Conservation (phyloP, 2,888 invertebrate genomes). For the Marasmarcha lunaedactyla region DNA sequence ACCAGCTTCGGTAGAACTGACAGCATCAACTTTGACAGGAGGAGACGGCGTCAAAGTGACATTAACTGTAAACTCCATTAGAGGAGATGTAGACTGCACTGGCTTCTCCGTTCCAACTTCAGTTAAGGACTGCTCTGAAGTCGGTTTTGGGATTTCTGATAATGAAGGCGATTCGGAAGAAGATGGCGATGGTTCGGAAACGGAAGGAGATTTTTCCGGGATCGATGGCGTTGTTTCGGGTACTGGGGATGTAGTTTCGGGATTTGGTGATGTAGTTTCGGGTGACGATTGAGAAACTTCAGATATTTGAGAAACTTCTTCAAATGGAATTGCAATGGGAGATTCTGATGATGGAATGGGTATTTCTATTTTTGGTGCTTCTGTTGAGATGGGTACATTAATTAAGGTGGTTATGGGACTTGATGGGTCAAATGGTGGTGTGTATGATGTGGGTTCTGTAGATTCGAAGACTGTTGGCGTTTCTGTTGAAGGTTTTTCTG, state of each 20-base stretch:
- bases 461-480: too few species aligned
- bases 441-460: too few species aligned
- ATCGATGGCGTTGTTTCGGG: neutral
- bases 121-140: conserved; percentile 9
- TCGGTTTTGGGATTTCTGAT: neutral
- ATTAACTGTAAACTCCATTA: conserved; percentile 45
- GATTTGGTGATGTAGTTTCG: neutral
- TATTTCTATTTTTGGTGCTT: neutral
- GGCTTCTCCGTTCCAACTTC: conserved; percentile 12
- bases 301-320: too few species aligned
- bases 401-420: neutral
- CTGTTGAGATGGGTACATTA: neutral
- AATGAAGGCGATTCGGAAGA: neutral
- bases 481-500: conserved; percentile 1
- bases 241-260: neutral
- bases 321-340: too few species aligned
- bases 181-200: too few species aligned
- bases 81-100: conserved; percentile 18
- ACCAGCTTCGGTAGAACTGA: conserved; percentile 12
- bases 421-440: neutral
- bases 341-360: too few species aligned
- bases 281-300: too few species aligned
- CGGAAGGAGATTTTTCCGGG: too few species aligned
- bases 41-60: conserved; percentile 41
- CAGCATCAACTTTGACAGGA: conserved; percentile 21